Conservation (phyloP, 1,140 invertebrate species). For the Trachelipus rathkii region DNA sequence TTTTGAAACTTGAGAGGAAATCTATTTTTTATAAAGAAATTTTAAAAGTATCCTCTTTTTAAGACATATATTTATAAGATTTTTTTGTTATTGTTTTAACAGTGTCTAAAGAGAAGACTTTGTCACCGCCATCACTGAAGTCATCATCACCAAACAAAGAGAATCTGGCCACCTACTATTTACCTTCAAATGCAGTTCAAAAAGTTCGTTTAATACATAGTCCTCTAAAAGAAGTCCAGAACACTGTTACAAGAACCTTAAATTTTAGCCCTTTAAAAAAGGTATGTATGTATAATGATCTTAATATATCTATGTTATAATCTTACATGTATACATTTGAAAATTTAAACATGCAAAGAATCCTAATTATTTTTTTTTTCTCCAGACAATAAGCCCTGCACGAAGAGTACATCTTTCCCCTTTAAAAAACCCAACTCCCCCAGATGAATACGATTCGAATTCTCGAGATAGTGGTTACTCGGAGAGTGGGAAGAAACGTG, state of each 20-base stretch:
- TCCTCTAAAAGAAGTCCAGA: neutral
- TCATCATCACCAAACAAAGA: neutral
- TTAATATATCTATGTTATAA: too few relatives aligned
- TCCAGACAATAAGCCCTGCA: neutral
- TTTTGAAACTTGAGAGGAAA: too few relatives aligned
- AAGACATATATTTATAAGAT: too few relatives aligned
- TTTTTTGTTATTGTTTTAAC: too few relatives aligned
- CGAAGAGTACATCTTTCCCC: neutral
- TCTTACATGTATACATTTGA: neutral
- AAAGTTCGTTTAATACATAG: neutral
- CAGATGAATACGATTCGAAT: slow-evolving; percentile 55
- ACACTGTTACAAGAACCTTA: neutral
- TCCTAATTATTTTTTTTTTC: neutral
- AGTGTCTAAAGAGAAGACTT: too few relatives aligned
- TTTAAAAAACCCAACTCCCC: slow-evolving; percentile 43
- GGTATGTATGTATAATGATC: neutral
- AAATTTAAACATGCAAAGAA: neutral
- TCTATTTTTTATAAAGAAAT: too few relatives aligned
- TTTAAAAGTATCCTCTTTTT: too few relatives aligned
- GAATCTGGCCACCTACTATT: neutral
- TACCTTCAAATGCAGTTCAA: neutral
- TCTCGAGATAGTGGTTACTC: slow-evolving; percentile 61
- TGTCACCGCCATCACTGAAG: too few relatives aligned
- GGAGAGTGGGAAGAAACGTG: slow-evolving; percentile 47
- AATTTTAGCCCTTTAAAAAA: neutral